A percentile compares a stretch with the other conserved stretches of the same genome.
These are phyloP conservation scores for Nephila pilipes DNA, from an alignment of 1,140 invertebrate genomes.

Conservation along the genomic window DNA sequence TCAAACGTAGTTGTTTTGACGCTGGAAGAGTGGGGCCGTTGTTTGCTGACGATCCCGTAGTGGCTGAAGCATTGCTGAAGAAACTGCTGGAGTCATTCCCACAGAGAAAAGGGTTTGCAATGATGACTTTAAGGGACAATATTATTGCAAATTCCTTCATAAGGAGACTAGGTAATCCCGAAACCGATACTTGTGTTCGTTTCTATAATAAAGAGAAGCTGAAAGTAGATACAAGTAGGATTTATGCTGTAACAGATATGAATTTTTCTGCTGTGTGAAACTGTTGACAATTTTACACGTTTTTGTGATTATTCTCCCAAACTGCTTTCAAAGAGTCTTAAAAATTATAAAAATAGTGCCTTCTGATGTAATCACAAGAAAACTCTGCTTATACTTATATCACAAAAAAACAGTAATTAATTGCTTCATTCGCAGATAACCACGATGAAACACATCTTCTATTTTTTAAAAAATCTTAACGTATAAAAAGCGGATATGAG, in stretches of 20 bases:
- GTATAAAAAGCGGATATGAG: too few relatives aligned
- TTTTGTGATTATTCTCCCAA: too few relatives aligned
- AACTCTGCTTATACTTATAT: too few relatives aligned
- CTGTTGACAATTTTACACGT: too few relatives aligned
- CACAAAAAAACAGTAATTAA: too few relatives aligned
- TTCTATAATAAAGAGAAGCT: not conserved
- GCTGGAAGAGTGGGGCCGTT: not conserved
- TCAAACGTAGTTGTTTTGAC: not conserved
- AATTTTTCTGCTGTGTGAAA: not conserved
- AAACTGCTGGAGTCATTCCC: not conserved
- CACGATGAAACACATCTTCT: too few relatives aligned
- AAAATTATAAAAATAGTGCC: too few relatives aligned
- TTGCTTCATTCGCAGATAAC: too few relatives aligned
- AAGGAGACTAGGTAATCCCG: not conserved
- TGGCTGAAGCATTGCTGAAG: not conserved
- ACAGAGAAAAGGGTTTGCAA: not conserved
- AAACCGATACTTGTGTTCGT: not conserved
- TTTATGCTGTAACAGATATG: not conserved
- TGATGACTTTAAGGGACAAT: not conserved
- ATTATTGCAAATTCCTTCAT: not conserved
- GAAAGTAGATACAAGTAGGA: not conserved
- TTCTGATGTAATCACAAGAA: too few relatives aligned
- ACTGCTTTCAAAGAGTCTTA: too few relatives aligned
- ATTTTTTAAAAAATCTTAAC: too few relatives aligned
- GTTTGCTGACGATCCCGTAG: not conserved